Evolutionary conservation across 2,888 invertebrate genomes (phyloP), one percentile per base, ranked within the genome.

Genomic region (Drosophila subsilvestris): DNA sequence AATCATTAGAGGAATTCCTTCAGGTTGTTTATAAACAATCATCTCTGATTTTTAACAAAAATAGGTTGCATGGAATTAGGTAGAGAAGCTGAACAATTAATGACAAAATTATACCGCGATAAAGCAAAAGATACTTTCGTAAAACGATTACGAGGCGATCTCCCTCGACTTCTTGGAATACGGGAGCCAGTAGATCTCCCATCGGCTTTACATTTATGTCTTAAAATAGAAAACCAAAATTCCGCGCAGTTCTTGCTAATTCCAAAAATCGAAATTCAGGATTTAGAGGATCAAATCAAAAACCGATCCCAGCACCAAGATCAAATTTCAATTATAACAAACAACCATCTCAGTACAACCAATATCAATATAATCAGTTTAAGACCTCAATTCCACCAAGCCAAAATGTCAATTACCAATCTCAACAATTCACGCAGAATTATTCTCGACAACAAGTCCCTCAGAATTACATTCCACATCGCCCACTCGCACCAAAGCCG

Each of bases 131-230:
- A 50, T 50, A 50, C 50, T 1, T 32, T 50, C n/a, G 12, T 51
- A 6, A 51, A 32, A 51, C 32, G 50, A 6, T 12, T 51, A 29
- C 27, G 17, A 14, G 32, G 54, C 10, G 43, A 54, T 14, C 12
- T 43, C 1, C 54, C 43, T 8, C 20, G 54, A 29, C 17, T 50
- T 6, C 7, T 54, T 6, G 54, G 25, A 18, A 25, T 42, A 7
- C 22, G 32, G 25, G 54, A 22, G 8, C 37, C 53, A n/a, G 53
- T 29, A 53, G 53, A 53, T 8, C 17, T 49, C 8, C 49, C 49
- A 22, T 25, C 29, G 3, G 18, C 50, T 8, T 29, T 50, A 7
- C 43, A 54, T 14, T 6, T 54, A 6, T 25, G 43, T 6, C 9
- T 22, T 10, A 43, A 42, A 43, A 1, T 54, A 32, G 25, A 43